phyloP scores from a whole-genome alignment of 2,113 vertebrate species.

The Pteropus alecto region DNA sequence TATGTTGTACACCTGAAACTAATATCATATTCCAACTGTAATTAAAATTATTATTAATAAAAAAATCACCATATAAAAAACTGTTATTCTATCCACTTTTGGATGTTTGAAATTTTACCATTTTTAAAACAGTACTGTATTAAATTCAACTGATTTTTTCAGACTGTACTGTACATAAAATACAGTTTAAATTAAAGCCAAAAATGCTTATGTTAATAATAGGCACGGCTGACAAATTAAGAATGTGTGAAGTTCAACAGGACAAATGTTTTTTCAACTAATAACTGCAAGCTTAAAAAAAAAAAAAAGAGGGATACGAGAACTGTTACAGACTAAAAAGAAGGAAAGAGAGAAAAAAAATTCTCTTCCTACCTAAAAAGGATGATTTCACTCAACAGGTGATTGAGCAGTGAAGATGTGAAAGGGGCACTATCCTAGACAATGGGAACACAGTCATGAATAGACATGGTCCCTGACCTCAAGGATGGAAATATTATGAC shows the following conservation, averaged over 20 bases:
- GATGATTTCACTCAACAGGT: not conserved
- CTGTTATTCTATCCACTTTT: not conserved
- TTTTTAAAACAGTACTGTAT: not conserved
- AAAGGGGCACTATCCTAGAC: not conserved
- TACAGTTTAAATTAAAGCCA: not conserved
- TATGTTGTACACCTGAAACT: no score
- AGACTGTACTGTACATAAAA: not conserved
- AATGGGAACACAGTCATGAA: not conserved
- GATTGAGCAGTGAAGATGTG: not conserved
- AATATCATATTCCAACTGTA: no score
- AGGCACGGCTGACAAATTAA: not conserved
- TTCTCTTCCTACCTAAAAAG: not conserved
- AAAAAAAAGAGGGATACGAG: not conserved
- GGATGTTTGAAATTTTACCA: not conserved
- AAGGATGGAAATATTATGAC: not conserved
- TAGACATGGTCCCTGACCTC: not conserved
- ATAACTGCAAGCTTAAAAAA: not conserved
- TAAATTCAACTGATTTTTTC: not conserved
- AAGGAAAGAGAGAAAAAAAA: not conserved
- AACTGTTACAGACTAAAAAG: not conserved
- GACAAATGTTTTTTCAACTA: not conserved
- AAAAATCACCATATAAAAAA: not conserved
- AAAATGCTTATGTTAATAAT: not conserved
- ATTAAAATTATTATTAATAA: no score
- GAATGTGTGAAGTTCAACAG: not conserved